Percentiles rank a stretch among this genome's conserved stretches.
Evolutionary conservation across 1,140 invertebrate species (phyloP).

Genomic region (Atta texana): DNA sequence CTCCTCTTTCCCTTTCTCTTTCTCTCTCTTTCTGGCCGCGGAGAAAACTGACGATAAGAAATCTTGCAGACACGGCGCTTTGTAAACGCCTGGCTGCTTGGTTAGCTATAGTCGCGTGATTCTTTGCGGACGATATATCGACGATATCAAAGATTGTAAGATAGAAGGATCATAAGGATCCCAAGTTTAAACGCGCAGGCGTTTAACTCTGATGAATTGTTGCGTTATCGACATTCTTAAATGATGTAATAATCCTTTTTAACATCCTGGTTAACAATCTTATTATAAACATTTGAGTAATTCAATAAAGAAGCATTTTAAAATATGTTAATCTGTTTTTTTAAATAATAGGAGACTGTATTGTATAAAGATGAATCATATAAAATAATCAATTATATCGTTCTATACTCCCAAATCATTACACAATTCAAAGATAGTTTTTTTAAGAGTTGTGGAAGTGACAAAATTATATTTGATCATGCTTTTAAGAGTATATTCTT

Average conservation of each 20-base stretch:
- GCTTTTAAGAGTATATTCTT: no score
- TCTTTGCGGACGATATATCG: constrained; percentile 11
- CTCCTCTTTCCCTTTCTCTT: not conserved
- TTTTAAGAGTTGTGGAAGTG: no score
- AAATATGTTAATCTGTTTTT: not conserved
- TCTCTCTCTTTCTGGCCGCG: constrained; percentile 27
- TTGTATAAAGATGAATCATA: not conserved
- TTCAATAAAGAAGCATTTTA: not conserved
- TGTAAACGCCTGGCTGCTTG: constrained; percentile 4
- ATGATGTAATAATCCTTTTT: not conserved
- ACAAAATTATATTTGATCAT: no score
- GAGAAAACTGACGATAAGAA: constrained; percentile 42
- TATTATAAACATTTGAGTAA: not conserved
- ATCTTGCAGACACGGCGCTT: constrained; percentile 49
- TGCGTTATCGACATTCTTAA: not conserved
- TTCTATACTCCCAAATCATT: no score
- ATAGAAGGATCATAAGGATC: constrained; percentile 3
- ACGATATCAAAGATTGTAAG: constrained; percentile 9
- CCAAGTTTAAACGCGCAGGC: not conserved
- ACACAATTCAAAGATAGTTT: no score
- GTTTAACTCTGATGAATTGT: constrained; percentile 2
- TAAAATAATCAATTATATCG: not conserved
- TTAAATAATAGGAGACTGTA: not conserved
- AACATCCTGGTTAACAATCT: no score
- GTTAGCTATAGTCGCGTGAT: constrained; percentile 32